phyloP scores from a whole-genome alignment of 2,888 invertebrate genomes.

The Patella depressa region DNA sequence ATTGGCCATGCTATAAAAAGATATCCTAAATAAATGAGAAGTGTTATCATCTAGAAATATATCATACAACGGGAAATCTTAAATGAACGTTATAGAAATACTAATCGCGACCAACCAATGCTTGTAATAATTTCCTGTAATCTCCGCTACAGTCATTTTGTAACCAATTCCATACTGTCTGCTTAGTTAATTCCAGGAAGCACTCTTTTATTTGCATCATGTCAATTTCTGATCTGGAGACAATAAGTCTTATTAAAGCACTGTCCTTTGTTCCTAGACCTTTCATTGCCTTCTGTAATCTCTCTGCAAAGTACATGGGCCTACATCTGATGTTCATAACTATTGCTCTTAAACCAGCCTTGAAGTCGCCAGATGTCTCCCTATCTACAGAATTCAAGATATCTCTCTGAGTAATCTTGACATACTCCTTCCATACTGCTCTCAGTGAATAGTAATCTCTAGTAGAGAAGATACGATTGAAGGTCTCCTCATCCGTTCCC shows the following conservation, averaged over 20 bases:
- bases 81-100: neutral
- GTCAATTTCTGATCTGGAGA: conserved; percentile 67
- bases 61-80: no score
- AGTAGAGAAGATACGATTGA: conserved; percentile 63
- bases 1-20: no score
- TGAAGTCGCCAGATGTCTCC: conserved; percentile 67
- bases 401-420: conserved; percentile 64
- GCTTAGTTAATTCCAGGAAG: conserved; percentile 63
- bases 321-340: conserved; percentile 60
- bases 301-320: conserved; percentile 66
- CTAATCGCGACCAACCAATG: conserved; percentile 63
- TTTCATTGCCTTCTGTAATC: conserved; percentile 59
- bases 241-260: conserved; percentile 60
- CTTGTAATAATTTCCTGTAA: conserved; percentile 65
- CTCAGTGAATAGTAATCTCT: conserved; percentile 64
- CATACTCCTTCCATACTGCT: conserved; percentile 64
- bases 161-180: conserved; percentile 66
- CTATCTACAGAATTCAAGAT: conserved; percentile 63
- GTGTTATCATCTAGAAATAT: no score
- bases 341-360: conserved; percentile 60
- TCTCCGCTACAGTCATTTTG: conserved; percentile 67
- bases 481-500: conserved; percentile 68
- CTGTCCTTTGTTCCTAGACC: conserved; percentile 64
- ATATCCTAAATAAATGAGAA: no score
- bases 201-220: conserved; percentile 68